These are phyloP conservation scores for Rhadina sibilatrix DNA, from an alignment of 2,113 vertebrate genomes.

Conservation along the genomic window DNA sequence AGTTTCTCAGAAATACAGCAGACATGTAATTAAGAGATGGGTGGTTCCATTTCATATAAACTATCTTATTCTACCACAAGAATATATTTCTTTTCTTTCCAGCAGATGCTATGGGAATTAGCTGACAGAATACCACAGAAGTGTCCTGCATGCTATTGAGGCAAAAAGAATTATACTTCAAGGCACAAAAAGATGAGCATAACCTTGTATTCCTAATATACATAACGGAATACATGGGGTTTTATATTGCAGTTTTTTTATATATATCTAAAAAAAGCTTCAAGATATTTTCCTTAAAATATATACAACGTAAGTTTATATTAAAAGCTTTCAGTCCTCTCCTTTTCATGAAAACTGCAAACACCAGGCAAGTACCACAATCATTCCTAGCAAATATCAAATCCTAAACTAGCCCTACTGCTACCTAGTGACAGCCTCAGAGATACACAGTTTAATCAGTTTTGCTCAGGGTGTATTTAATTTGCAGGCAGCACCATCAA, in stretches of 20 bases:
- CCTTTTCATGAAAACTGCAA: neutral
- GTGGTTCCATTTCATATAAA: neutral
- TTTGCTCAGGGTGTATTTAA: neutral
- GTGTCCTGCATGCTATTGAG: neutral
- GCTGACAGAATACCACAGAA: neutral
- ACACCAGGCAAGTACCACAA: neutral
- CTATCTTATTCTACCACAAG: neutral
- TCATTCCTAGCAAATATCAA: neutral
- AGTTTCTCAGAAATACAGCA: neutral
- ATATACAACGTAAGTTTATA: neutral
- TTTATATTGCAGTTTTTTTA: neutral
- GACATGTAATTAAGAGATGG: neutral
- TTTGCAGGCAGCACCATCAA: neutral
- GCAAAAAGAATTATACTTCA: neutral
- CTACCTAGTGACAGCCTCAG: neutral
- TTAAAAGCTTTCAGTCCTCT: neutral
- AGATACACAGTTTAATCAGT: neutral
- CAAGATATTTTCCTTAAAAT: neutral
- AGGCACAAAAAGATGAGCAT: neutral
- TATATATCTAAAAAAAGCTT: neutral
- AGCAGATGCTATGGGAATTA: neutral
- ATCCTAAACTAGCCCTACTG: neutral
- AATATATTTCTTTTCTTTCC: neutral
- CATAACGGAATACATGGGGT: rapidly evolving
- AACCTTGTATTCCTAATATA: neutral